Evolutionary conservation across 1,140 invertebrate species (phyloP), one percentile per base, ranked within the genome.

Genomic region (Sitophilus oryzae): DNA sequence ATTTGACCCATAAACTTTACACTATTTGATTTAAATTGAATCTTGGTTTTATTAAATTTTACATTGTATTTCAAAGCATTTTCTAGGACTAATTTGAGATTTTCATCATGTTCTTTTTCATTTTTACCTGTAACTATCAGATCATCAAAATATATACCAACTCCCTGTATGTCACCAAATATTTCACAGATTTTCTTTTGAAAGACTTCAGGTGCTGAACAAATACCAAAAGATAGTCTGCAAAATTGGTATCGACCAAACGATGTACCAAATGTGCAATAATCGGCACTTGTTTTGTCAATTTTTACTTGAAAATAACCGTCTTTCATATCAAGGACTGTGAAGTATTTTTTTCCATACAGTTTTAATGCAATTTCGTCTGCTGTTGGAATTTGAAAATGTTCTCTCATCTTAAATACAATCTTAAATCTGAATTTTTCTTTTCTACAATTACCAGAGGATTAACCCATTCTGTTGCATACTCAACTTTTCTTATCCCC

Each of bases 111-210:
- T 51, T 60, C 51, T 14, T 54, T 21, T 36, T 51, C 51, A 30
- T 38, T 15, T 58, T 30, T 14, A 15, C 2, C 34, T n/a, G 30
- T 34, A 34, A 60, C 52, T 21, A 60, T 54, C 15, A 53, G 47
- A 42, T 62, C 51, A 54, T 62, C n/a, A n/a, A n/a, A n/a, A n/a
- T n/a, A n/a, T n/a, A n/a, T n/a, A n/a, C n/a, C n/a, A n/a, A n/a
- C n/a, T n/a, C n/a, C n/a, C n/a, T n/a, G n/a, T 15, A 68, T 59
- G 30, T 61, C 60, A 15, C 59, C 48, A 60, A 71, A 67, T 8
- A 62, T 23, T 49, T 62, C 60, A 56, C 19, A 49, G 25, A 49
- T n/a, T n/a, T n/a, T n/a, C n/a, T n/a, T n/a, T n/a, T n/a, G n/a
- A n/a, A n/a, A n/a, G n/a, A n/a, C n/a, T 57, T 67, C 61, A n/a